Base-by-base conservation (phyloP, 2,113 vertebrate species). In the Xenus cinereus region DNA sequence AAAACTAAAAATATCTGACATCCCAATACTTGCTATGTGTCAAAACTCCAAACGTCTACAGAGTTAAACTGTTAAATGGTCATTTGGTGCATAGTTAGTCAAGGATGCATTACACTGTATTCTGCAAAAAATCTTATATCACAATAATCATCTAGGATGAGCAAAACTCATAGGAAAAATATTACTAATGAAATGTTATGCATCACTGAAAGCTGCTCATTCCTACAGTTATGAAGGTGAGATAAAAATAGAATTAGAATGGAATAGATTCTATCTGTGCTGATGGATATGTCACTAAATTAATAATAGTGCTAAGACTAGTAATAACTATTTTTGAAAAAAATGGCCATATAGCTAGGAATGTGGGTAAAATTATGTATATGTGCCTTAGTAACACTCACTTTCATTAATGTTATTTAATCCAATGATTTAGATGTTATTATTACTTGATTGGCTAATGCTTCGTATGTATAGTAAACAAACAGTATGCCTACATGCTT, bases 211-310 rank as follows among this genome's bases (percentile, higher is more conserved):
- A 93, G 27, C 63, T 77, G 20, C 12, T 86, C 66, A 77, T 79
- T 90, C 63, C 72, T 90, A 57, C 63, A 76, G 50, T 33, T 68
- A 92, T 23, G 37, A 90, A 93, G 63, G 82, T 88, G 72, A 82
- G 92, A 77, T 43, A 86, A 95, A 91, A 94, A 75, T 63, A 95
- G 78, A 86, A 94, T 76, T 37, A 87, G 56, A 93, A 82, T 39
- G 26, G 32, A 93, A 88, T 57, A 76, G 43, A 79, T 75, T 91
- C 66, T 86, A 57, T 93, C 62, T 87, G 15, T 89, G 16, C 48
- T 71, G 78, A 88, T 76, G 32, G 62, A 45, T 93, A 60, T 57
- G 13, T 20, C 77, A 71, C 46, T 92, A 80, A 92, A 80, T 92
- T 93, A 94, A 62, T 93, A 94, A 81, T 41, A 73, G 10, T 23